Conservation (phyloP, 2,888 invertebrate genomes). For the Scaptomyza caliginosa region DNA sequence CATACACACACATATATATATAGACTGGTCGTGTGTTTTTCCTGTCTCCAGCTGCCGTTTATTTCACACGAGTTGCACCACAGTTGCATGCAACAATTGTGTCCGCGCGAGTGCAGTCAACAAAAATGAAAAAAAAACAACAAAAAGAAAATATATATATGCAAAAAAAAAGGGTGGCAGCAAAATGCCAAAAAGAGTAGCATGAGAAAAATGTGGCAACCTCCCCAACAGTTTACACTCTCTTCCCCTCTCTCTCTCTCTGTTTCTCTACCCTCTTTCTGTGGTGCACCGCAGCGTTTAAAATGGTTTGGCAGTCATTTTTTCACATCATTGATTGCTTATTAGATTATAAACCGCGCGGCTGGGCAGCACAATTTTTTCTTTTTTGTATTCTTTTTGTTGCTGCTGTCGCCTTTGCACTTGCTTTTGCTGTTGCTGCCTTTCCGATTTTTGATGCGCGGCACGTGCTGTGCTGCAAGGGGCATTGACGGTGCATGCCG, state of each 20-base stretch:
- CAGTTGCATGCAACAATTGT: slow-evolving; percentile 71
- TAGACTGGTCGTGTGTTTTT: slow-evolving; percentile 9
- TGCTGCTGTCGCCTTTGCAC: not conserved
- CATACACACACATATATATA: not conserved
- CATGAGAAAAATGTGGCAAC: slow-evolving; percentile 26
- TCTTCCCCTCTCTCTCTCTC: not conserved
- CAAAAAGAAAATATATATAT: slow-evolving; percentile 19
- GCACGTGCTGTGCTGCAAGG: slow-evolving; percentile 61
- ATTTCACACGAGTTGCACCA: slow-evolving; percentile 32
- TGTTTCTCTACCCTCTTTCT: slow-evolving; percentile 1
- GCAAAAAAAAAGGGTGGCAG: slow-evolving; percentile 16
- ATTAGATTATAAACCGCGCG: slow-evolving; percentile 77
- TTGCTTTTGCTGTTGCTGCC: not conserved
- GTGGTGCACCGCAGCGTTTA: slow-evolving; percentile 76
- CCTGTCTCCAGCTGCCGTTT: slow-evolving; percentile 22
- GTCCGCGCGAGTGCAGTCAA: slow-evolving; percentile 46
- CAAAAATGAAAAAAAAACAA: slow-evolving; percentile 31
- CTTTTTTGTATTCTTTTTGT: too few relatives aligned
- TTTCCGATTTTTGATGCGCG: slow-evolving; percentile 39
- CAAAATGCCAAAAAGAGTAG: slow-evolving; percentile 36
- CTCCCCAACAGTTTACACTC: too few relatives aligned
- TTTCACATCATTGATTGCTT: slow-evolving; percentile 81
- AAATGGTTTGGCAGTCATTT: slow-evolving; percentile 78
- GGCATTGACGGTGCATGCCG: slow-evolving; percentile 32
- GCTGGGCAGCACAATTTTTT: slow-evolving; percentile 38